phyloP scores from a whole-genome alignment of 1,140 invertebrate species.

The Heterodera schachtii region DNA sequence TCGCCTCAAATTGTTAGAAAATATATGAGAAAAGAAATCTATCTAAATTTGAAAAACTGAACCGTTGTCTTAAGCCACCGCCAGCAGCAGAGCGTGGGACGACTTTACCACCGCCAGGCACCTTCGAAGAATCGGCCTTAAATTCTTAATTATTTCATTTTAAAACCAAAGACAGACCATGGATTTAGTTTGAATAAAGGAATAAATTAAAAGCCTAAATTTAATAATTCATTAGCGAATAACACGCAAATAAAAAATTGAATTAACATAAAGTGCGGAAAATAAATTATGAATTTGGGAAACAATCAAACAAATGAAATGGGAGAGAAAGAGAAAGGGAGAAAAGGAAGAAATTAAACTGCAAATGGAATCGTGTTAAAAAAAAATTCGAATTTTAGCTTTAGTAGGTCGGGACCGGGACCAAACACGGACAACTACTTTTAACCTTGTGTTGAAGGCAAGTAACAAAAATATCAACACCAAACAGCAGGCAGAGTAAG shows the following conservation, averaged over 20 bases:
- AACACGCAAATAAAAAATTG: neutral
- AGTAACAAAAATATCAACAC: too few relatives aligned
- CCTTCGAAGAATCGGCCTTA: slow-evolving; percentile 56
- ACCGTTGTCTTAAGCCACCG: slow-evolving; percentile 57
- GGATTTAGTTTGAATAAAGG: neutral
- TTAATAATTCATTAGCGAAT: neutral
- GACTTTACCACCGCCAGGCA: slow-evolving; percentile 50
- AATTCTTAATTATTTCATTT: neutral
- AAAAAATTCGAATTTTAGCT: neutral
- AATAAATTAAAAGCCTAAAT: slow-evolving; percentile 3
- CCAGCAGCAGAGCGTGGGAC: slow-evolving; percentile 45
- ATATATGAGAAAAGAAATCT: neutral
- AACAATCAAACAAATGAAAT: neutral
- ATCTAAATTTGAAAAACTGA: too few relatives aligned
- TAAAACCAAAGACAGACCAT: too few relatives aligned
- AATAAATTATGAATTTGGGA: too few relatives aligned
- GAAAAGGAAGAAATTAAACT: slow-evolving; percentile 13
- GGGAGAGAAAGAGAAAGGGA: neutral
- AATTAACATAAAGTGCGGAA: too few relatives aligned
- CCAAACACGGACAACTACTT: too few relatives aligned
- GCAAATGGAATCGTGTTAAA: slow-evolving; percentile 17
- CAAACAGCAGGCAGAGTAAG: too few relatives aligned
- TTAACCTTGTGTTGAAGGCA: too few relatives aligned
- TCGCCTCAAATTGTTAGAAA: slow-evolving; percentile 32
- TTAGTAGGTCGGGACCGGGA: too few relatives aligned